Evolutionary conservation across 1,140 invertebrate species (phyloP), one percentile per base, ranked within the genome.

Genomic region (Chlorops oryzae): DNA sequence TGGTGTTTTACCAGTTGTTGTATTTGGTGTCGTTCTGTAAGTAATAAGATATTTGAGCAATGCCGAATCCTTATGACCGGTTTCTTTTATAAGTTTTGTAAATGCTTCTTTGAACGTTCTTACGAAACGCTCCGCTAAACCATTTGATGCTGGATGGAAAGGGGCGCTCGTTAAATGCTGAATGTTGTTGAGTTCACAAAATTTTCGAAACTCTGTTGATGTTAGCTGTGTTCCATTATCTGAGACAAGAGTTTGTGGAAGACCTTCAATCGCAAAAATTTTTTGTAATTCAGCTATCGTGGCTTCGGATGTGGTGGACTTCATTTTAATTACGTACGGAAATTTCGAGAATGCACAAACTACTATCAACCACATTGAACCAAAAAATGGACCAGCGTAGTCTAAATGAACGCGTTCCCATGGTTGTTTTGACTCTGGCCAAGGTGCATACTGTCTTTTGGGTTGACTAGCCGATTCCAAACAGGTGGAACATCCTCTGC

Each of bases 81-180:
- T n/a, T n/a, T n/a, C n/a, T n/a, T n/a, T n/a, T n/a, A n/a, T n/a
- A n/a, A n/a, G n/a, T n/a, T n/a, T n/a, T n/a, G n/a, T n/a, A n/a
- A n/a, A n/a, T n/a, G n/a, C n/a, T n/a, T n/a, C n/a, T 24, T 53
- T 53, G 32, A 47, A 50, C 17, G 54, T 35, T 15, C 46, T 21
- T 3, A 51, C 52, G 27, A 54, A 57, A 6, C 55, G 63, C 56
- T 69, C 61, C 9, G 62, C 61, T 21, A 58, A 57, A 15, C 59
- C 61, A 53, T 71, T 73, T 3, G 59, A 61, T 3, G 46, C 60
- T 20, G 63, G 60, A 55, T 64, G 57, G 48, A 51, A 58, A n/a
- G 45, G 32, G 6, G 48, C 45, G 21, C 40, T 58, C 28, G 42
- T 60, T 20, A 47, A 54, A 35, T 61, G 52, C 9, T 52, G 45